A percentile compares a stretch with the other conserved stretches of the same genome.
These are phyloP conservation scores for Pyrocoelia pectoralis DNA, from an alignment of 2,888 invertebrate genomes.

Conservation along the genomic window DNA sequence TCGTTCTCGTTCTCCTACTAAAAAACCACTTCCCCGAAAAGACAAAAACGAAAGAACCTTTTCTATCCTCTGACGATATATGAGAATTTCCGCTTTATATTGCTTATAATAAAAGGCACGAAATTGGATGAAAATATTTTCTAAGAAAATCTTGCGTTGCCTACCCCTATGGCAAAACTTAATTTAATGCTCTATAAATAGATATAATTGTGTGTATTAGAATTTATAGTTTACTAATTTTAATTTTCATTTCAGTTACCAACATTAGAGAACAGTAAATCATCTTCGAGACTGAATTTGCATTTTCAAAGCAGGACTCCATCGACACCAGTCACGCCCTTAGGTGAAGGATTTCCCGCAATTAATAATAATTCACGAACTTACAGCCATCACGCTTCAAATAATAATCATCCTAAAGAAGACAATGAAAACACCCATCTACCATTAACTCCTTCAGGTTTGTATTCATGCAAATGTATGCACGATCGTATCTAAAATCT, in stretches of 20 bases:
- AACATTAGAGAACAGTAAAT: conserved; percentile 55
- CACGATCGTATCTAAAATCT: conserved; percentile 26
- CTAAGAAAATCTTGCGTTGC: too few relatives aligned
- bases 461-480: too few relatives aligned
- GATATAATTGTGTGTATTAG: too few relatives aligned
- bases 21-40: too few relatives aligned
- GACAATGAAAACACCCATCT: conserved; percentile 51
- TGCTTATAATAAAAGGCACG: too few relatives aligned
- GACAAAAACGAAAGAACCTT: too few relatives aligned
- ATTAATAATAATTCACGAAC: conserved; percentile 56
- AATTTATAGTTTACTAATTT: neutral
- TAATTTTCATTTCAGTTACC: conserved; percentile 52
- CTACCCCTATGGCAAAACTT: too few relatives aligned
- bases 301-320: conserved; percentile 52
- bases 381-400: conserved; percentile 47
- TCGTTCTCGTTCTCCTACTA: too few relatives aligned
- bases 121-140: too few relatives aligned
- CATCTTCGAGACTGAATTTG: conserved; percentile 53
- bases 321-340: conserved; percentile 53
- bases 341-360: conserved; percentile 54
- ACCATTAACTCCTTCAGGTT: conserved; percentile 57
- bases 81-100: too few relatives aligned
- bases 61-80: too few relatives aligned
- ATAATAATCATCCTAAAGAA: conserved; percentile 53
- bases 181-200: too few relatives aligned